Percentiles rank a stretch among this genome's conserved stretches.
Conservation (phyloP, 2,888 invertebrate genomes). For the Patella depressa region DNA sequence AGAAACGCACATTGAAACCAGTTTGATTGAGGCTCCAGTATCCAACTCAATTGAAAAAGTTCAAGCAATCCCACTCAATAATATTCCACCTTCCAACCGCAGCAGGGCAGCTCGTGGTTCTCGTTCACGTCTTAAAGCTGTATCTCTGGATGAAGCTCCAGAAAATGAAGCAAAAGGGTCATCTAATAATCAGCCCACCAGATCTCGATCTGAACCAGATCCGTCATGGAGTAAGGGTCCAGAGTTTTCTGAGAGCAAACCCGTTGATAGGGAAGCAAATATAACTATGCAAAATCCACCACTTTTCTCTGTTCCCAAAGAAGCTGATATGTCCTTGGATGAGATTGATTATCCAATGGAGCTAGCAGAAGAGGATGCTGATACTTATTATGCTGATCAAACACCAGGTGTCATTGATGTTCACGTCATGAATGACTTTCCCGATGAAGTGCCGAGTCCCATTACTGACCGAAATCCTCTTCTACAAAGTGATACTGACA, state of each 20-base stretch:
- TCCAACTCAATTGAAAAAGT: background rate
- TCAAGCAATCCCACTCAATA: background rate
- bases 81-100: background rate
- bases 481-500: background rate
- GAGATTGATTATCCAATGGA: constrained; percentile 1
- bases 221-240: background rate
- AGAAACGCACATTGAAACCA: background rate
- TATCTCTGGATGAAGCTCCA: constrained; percentile 36
- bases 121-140: constrained; percentile 38
- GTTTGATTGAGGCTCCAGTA: background rate
- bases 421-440: background rate
- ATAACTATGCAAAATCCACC: background rate
- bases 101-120: constrained; percentile 24
- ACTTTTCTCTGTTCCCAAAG: background rate
- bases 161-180: background rate
- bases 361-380: background rate
- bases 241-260: background rate
- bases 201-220: background rate
- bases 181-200: background rate
- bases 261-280: background rate
- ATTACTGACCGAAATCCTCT: background rate
- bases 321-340: background rate
- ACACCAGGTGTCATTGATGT: constrained; percentile 5
- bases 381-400: background rate
- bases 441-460: constrained; percentile 6